phyloP scores from a whole-genome alignment of 2,797 vertebrate species.

The Phaenicophaeus curvirostris region DNA sequence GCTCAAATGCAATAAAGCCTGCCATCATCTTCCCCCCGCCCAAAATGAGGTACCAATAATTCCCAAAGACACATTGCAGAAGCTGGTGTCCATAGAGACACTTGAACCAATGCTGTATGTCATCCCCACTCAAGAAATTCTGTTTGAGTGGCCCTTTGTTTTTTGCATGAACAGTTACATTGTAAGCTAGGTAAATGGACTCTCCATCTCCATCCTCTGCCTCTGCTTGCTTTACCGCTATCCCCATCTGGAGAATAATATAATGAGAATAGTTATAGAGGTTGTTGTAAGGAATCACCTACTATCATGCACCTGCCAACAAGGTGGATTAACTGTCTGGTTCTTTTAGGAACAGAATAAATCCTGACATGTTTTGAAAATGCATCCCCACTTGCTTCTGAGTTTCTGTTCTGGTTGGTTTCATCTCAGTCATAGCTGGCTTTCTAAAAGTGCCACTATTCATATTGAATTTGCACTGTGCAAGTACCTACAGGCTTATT shows the following conservation, averaged over 20 bases:
- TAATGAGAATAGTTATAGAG: constrained; percentile 59
- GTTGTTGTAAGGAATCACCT: constrained; percentile 53
- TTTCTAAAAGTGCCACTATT: constrained; percentile 44
- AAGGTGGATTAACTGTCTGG: constrained; percentile 59
- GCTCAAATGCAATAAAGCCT: neutral
- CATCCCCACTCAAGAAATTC: constrained; percentile 20
- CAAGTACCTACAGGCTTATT: constrained; percentile 59
- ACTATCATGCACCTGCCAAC: constrained; percentile 54
- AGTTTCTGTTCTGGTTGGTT: constrained; percentile 42
- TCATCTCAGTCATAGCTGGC: constrained; percentile 27
- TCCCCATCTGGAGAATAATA: constrained; percentile 48
- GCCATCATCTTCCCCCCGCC: neutral
- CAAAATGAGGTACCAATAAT: neutral
- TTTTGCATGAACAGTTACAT: neutral
- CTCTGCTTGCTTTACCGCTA: neutral
- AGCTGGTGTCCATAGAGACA: neutral
- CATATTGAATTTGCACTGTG: constrained; percentile 62
- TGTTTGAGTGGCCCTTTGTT: neutral
- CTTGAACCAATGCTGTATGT: neutral
- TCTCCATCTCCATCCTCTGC: neutral
- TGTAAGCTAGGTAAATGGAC: neutral
- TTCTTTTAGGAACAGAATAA: constrained; percentile 58
- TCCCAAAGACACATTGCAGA: neutral
- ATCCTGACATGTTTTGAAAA: constrained; percentile 65
- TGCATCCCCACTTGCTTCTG: constrained; percentile 35